These are phyloP conservation scores for Rhadina sibilatrix DNA, from an alignment of 2,113 vertebrate species.

Conservation along the genomic window DNA sequence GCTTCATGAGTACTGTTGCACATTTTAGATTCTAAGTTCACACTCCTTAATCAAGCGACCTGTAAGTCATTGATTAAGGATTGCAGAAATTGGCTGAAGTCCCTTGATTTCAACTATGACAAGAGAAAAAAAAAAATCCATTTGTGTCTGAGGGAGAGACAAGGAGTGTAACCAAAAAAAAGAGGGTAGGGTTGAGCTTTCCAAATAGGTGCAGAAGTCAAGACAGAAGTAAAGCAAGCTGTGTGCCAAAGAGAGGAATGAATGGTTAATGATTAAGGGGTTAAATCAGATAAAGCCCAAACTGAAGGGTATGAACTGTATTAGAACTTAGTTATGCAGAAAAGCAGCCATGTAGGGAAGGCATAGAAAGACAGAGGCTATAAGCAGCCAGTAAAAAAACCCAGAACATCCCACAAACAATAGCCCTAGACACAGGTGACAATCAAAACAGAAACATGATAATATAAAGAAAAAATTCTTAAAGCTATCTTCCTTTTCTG, in stretches of 20 bases:
- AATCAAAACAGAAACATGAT: background rate
- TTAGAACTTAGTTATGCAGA: background rate
- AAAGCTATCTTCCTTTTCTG: background rate
- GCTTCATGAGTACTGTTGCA: background rate
- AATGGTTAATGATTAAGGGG: background rate
- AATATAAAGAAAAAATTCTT: background rate
- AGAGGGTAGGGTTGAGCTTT: background rate
- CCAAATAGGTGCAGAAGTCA: background rate
- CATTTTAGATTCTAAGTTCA: background rate
- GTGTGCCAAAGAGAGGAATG: background rate
- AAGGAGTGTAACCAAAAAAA: background rate
- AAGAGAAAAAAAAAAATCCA: slow-evolving; percentile 11
- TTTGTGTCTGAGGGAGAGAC: background rate
- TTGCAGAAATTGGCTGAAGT: background rate
- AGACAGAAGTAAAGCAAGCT: background rate
- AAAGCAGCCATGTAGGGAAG: background rate
- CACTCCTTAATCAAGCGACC: background rate
- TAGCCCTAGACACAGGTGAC: background rate
- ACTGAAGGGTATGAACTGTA: background rate
- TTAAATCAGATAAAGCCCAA: background rate
- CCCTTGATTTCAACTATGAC: background rate
- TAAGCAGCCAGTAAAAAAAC: background rate
- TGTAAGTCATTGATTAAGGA: background rate
- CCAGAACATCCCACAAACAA: background rate
- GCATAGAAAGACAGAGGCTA: background rate